Base-by-base conservation (phyloP, 2,888 invertebrate genomes). In the Ptychoptera albimana region DNA sequence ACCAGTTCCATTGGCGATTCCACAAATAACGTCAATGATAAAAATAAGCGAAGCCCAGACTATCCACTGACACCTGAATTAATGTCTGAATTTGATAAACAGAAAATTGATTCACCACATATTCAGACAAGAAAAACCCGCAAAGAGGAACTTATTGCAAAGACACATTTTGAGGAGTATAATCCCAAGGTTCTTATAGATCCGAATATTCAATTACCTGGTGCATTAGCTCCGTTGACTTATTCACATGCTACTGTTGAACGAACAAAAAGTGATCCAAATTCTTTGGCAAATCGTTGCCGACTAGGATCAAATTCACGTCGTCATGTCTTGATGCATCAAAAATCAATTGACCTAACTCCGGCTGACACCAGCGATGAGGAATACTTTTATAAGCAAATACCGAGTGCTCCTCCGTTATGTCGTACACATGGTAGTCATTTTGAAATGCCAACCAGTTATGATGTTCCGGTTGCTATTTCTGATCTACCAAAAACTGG, bases 361-460 rank as follows among this genome's bases (percentile, higher is more conserved):
- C 85, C 85, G 5, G 84, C 84, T 0, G 86, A 85, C 61, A 85
- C 85, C 0, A 84, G 85, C 48, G 85, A 86, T 55, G 85, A 85
- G 59, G 85, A 85, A 60, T 81, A 80, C 54, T 74, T 81, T 14
- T 81, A 80, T 55, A 76, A 79, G 48, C 81, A 82, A 65, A 81
- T 83, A 53, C 76, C 76, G 0, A 80, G 80, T 57, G 80, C 81
- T 15, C 80, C 79, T 0, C 77, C 73, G 0, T 72, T 82, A 13
- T 80, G 84, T 46, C 77, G 78, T 37, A 77, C 77, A 50, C 74
- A 78, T 49, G 79, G 80, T 2, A 42, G 42, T 14, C 80, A 81
- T 58, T 82, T 82, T 54, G 73, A 77, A 60, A 59, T 77, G 55
- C 74, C 76, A 14, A 69, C 72, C 40, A 59, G 57, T 47, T 62